phyloP scores from a whole-genome alignment of 2,113 vertebrate species.

The Pluvianellus socialis region DNA sequence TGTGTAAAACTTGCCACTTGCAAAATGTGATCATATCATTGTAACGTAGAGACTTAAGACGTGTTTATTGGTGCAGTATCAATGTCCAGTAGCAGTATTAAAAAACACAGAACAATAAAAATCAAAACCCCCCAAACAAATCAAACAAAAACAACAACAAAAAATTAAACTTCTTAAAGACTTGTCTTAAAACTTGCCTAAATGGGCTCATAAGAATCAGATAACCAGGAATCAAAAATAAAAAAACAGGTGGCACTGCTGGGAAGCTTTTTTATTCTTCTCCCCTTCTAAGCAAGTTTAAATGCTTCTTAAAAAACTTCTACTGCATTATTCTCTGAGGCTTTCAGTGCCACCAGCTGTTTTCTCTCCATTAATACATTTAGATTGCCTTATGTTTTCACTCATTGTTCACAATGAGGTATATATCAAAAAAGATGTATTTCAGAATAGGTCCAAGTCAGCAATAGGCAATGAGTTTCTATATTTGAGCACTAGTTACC shows the following conservation, averaged over 20 bases:
- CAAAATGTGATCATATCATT: background rate
- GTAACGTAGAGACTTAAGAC: background rate
- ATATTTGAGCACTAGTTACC: background rate
- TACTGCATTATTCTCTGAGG: background rate
- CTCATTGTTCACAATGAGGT: background rate
- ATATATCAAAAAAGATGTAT: background rate
- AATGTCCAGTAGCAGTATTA: background rate
- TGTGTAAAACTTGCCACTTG: background rate
- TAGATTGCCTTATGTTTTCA: background rate
- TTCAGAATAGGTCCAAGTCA: background rate
- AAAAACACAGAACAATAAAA: background rate
- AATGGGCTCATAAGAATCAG: background rate
- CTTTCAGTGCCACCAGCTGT: slow-evolving; percentile 11
- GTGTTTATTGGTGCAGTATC: background rate
- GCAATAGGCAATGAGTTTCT: background rate
- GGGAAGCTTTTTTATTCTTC: background rate
- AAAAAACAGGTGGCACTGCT: slow-evolving; percentile 11
- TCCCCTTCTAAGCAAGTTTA: background rate
- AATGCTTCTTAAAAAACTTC: background rate
- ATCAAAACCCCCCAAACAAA: too few relatives aligned
- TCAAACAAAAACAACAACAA: background rate
- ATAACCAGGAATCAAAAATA: background rate
- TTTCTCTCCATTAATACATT: slow-evolving; percentile 31
- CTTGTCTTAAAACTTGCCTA: background rate
- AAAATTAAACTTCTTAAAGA: background rate